Evolutionary conservation across 2,888 invertebrate genomes (phyloP).

Genomic region (Teinopalpus imperialis): DNA sequence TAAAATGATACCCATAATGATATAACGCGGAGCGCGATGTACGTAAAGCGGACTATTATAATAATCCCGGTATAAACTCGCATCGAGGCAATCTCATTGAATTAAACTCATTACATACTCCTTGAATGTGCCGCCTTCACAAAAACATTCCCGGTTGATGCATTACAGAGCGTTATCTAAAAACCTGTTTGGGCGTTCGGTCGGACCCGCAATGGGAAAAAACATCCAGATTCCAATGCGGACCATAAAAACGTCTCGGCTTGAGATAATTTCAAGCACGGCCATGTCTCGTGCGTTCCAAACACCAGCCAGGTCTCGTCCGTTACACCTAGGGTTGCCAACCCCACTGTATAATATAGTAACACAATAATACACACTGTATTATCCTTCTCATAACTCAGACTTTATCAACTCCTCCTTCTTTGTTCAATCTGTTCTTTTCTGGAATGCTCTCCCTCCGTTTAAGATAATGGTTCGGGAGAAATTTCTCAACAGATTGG

Average conservation of each 20-base stretch:
- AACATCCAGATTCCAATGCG: conserved; percentile 76
- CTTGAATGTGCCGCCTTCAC: conserved; percentile 72
- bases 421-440: too few species aligned
- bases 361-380: background rate
- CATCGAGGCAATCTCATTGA: conserved; percentile 50
- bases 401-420: too few species aligned
- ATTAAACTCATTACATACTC: conserved; percentile 68
- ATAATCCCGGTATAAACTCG: conserved; percentile 11
- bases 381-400: too few species aligned
- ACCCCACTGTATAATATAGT: background rate
- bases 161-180: conserved; percentile 80
- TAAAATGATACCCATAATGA: conserved; percentile 9
- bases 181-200: conserved; percentile 77
- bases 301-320: conserved; percentile 48
- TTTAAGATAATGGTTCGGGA: too few species aligned
- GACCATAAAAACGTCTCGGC: conserved; percentile 76
- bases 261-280: conserved; percentile 74
- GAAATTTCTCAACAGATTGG: too few species aligned
- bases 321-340: conserved; percentile 41
- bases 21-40: conserved; percentile 5
- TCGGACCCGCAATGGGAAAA: conserved; percentile 72
- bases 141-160: conserved; percentile 76
- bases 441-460: too few species aligned
- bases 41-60: conserved; percentile 8
- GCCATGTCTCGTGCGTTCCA: conserved; percentile 37